Evolutionary conservation across 1,140 invertebrate genomes (phyloP), one percentile per base, ranked within the genome.

Genomic region (Drosophila chauvacae): DNA sequence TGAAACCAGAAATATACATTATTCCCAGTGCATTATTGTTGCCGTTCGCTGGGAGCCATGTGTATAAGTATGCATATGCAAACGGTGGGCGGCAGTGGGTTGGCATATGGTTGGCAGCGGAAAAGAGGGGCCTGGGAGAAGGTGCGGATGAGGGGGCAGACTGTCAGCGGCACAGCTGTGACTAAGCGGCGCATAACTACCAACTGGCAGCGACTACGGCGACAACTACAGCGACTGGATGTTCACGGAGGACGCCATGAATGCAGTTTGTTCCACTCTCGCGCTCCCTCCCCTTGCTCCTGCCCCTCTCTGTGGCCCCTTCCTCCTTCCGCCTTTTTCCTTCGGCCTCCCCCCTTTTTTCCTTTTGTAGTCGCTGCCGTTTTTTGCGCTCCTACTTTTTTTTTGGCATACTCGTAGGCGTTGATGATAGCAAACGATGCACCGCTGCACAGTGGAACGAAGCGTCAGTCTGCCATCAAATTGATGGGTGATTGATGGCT

Each of bases 111-210:
- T 7, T 7, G 26, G 10, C 10, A 44, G 16, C 16, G 30, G 14
- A 4, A 10, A 33, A 42, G 63, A n/a, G 60, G 51, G 18, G 10
- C 14, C 2, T 3, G 20, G 4, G n/a, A 13, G 42, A 2, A 10
- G 16, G 20, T 7, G 23, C 9, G 56, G 35, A 37, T 41, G 7
- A 41, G 11, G 64, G 23, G 48, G 59, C 59, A 61, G 60, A 53
- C 76, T 86, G 83, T 86, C 83, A 87, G 81, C 84, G 84, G 72
- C 84, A 90, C 84, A 87, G 80, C 85, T 87, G 84, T 87, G 84
- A 88, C 84, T 87, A 87, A 88, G 84, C 84, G 84, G 84, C 80
- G 84, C 80, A 84, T 87, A 87, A 87, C 83, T 82, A 82, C 79
- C 79, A 81, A 78, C 78, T 72, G 79, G 60, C 73, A 81, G 63